Evolutionary conservation across 1,140 invertebrate genomes (phyloP), one percentile per base, ranked within the genome.

Genomic region (Ladona fulva): DNA sequence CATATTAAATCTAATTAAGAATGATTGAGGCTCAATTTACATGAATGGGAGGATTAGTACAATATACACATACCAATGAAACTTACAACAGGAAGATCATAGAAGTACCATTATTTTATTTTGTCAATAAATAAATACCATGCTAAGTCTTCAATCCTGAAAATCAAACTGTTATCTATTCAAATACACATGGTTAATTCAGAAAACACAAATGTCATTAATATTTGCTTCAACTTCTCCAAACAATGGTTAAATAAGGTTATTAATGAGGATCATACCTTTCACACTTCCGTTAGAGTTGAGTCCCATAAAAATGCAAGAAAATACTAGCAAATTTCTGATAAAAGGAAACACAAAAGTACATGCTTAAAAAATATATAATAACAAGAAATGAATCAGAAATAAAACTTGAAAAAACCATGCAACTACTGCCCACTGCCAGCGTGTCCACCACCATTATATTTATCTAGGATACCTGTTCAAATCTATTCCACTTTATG

Each of bases 241-340:
- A 37, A 37, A 37, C 1, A 22, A 66, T 66, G 52, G 52, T 66
- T 66, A 66, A 6, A 66, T 66, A 6, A 19, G 52, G 52, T 66
- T 66, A 66, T 66, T 6, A 66, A 19, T 66, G n/a, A 19, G 52
- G 3, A 66, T 16, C 52, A 66, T 66, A 66, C 52, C 52, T 66
- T 66, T 66, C 52, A 66, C 52, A 66, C 52, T 66, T 66, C 52
- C 52, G 14, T 66, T 66, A 66, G 52, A 66, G 52, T 66, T 66
- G 52, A 66, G 52, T 66, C 52, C 52, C 52, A 66, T 66, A 3
- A 66, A 66, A 16, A 66, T 66, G 52, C 52, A 19, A 66, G 14
- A 22, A 66, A 66, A 66, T 19, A 19, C 52, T 66, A 66, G n/a
- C n/a, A 66, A 66, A 16, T 66, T 12, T 66, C 14, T 6, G n/a